Evolutionary conservation across 2,113 vertebrate species (phyloP), one percentile per base, ranked within the genome.

Genomic region (Asarcornis scutulata): DNA sequence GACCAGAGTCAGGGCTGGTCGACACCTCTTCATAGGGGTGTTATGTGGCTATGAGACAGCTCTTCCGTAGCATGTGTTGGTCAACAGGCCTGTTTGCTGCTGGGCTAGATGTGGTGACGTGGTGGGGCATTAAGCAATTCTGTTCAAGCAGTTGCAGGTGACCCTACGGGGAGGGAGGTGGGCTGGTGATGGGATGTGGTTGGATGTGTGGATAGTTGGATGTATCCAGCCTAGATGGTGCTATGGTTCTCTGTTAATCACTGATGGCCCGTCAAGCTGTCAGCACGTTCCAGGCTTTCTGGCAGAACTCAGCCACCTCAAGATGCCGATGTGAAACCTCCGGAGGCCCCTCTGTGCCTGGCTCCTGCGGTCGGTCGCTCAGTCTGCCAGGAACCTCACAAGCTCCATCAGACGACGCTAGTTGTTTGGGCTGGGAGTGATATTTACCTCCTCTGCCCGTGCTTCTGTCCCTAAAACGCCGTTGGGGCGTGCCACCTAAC

Each of bases 21-120:
- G 40, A 20, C 40, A 56, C 31, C 46, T 8, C 15, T 50, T 74
- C 32, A 18, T 6, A 7, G 5, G 44, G 32, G 36, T 4, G 4
- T 67, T 5, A 11, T 1, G 9, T 38, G n/a, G 42, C 40, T 50
- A 31, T 50, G 1, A 60, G 63, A 42, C 15, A 36, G 34, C n/a
- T 50, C 22, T 73, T 3, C 0, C 32, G 6, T 12, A 7, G 27
- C 6, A 15, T 34, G 60, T 16, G 17, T 36, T 46, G 16, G 38
- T 20, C 18, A 62, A 40, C 0, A 15, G 58, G 38, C 29, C 23
- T 42, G 29, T 6, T 32, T 11, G 52, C 38, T 20, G 58, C 8
- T 1, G 7, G 13, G 52, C 11, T 18, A 36, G 31, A 18, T 23
- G 2, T 11, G 1, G 4, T 7, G 18, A n/a, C 3, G 22, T 0